Evolutionary conservation across 2,888 invertebrate genomes (phyloP).

Genomic region (Andrena dorsata): DNA sequence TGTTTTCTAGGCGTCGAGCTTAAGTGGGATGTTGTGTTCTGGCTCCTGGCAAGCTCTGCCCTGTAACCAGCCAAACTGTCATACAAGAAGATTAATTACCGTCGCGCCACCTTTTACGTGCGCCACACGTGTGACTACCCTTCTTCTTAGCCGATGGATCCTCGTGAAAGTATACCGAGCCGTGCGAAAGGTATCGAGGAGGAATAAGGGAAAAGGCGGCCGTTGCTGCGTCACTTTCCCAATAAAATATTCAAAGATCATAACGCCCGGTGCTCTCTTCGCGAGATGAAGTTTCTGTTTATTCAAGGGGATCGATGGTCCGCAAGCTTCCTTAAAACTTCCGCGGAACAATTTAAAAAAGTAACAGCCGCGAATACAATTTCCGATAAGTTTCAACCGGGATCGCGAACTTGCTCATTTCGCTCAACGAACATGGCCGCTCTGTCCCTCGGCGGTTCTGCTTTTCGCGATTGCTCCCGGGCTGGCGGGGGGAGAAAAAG

Average conservation of each 20-base stretch:
- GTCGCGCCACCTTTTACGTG: conserved; percentile 69
- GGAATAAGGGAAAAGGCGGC: conserved; percentile 2
- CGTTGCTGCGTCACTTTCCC: no score
- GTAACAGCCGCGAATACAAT: conserved; percentile 19
- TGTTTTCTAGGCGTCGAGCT: conserved; percentile 77
- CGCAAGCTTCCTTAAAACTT: conserved; percentile 9
- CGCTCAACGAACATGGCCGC: conserved; percentile 34
- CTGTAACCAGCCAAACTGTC: conserved; percentile 76
- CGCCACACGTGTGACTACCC: conserved; percentile 67
- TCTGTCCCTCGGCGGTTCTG: conserved; percentile 21
- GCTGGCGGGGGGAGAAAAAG: conserved; percentile 35
- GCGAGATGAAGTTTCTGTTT: background rate
- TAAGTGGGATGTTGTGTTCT: conserved; percentile 83
- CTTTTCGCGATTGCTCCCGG: conserved; percentile 43
- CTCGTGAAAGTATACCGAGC: conserved; percentile 49
- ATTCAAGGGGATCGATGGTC: conserved; percentile 6
- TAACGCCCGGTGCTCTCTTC: background rate
- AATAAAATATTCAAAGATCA: background rate
- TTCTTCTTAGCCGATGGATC: conserved; percentile 52
- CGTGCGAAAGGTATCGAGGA: conserved; percentile 21
- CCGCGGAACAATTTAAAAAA: background rate
- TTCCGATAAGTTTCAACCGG: conserved; percentile 19
- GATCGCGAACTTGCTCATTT: conserved; percentile 59
- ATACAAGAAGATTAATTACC: conserved; percentile 80
- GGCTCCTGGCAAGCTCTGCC: conserved; percentile 74